Base-by-base conservation (phyloP, 2,888 invertebrate genomes). In the Drosophila pullipes region DNA sequence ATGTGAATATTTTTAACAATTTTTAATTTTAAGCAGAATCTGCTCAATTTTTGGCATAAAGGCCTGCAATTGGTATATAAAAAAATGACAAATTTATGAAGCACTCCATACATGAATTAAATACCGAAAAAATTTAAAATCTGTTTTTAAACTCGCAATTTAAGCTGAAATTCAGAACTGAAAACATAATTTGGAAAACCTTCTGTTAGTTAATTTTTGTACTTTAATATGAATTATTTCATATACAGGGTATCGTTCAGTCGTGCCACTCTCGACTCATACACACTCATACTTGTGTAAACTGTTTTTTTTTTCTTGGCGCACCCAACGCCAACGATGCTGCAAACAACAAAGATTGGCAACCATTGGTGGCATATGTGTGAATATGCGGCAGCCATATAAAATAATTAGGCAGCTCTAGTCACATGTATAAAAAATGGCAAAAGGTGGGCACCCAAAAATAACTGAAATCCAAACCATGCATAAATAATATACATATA, bases 341-440 rank as follows among this genome's bases (percentile, higher is more conserved):
- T 57, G 52, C 70, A 59, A 3, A 30, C 41, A 41, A 52, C 49
- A 71, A 55, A 33, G 54, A 18, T 54, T 54, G 54, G 75, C 68
- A 57, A 67, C 66, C 53, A 64, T 65, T 64, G 53, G 78, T 76
- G 53, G 78, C 78, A 76, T 55, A 72, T 64, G 60, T 81, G 66
- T 74, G 66, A 59, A 69, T 65, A 54, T 76, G 67, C 47, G 67
- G 61, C 76, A 82, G 85, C 68, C 83, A 81, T 74, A 89, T 81
- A 76, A 86, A 82, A 89, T 89, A 85, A 88, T 89, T 85, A 86
- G 86, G 71, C 86, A 87, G 88, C 72, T 59, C 70, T 35, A 70
- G 70, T 80, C 76, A 76, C 55, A 33, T 33, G 33, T 11, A 79
- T 65, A 75, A 74, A 74, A 78, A 76, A 77, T 72, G 72, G 60